Percentiles rank a stretch among this genome's conserved stretches.
These are phyloP conservation scores for Zoanthus solanderi DNA, from an alignment of 92 coral and sea anemone genomes.

Conservation along the genomic window DNA sequence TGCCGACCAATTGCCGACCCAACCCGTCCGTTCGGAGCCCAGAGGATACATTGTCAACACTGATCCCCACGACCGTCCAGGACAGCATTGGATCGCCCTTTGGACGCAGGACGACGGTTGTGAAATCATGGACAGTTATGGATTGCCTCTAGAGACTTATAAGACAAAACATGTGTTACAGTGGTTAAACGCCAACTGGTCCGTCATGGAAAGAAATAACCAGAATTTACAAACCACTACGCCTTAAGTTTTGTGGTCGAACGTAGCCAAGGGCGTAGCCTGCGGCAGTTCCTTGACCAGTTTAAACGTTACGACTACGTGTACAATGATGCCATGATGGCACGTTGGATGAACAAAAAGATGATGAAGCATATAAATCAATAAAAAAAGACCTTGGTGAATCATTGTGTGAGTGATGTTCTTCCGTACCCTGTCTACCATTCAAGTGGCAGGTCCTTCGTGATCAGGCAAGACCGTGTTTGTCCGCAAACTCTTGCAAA, in stretches of 20 bases:
- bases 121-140: slow-evolving; percentile 8
- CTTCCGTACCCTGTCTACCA: too few species aligned
- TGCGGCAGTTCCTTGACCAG: too few species aligned
- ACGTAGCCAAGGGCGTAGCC: too few species aligned
- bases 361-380: neutral
- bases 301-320: too few species aligned
- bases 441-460: slow-evolving; percentile 5
- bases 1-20: neutral
- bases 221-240: too few species aligned
- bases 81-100: too few species aligned
- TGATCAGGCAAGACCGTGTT: slow-evolving; percentile 31
- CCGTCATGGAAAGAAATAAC: too few species aligned
- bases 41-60: too few species aligned
- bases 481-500: neutral
- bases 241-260: slow-evolving; percentile 23
- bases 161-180: neutral
- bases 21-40: neutral
- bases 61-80: too few species aligned
- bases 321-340: too few species aligned
- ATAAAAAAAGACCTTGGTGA: neutral
- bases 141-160: neutral
- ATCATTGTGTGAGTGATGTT: too few species aligned
- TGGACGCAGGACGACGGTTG: neutral
- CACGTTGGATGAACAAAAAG: too few species aligned
- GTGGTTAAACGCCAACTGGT: slow-evolving; percentile 43